Conservation (phyloP, 2,113 vertebrate species). For the Reinhardtius hippoglossoides region DNA sequence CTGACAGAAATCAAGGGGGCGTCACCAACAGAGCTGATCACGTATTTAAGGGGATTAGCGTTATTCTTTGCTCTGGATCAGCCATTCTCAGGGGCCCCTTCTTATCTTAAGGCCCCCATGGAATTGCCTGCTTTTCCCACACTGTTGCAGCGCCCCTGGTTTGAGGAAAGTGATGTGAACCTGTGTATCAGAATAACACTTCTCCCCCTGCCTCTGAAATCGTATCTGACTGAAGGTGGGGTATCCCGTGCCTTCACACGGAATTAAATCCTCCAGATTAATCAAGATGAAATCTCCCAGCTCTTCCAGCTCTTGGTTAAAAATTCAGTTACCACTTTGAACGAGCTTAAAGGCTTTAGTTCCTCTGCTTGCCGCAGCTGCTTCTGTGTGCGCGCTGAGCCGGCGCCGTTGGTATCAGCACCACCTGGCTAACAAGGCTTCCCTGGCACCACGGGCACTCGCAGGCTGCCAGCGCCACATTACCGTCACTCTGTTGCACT, state of each 20-base stretch:
- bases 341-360: slow-evolving; percentile 56
- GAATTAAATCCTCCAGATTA: not conserved
- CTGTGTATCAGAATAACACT: not conserved
- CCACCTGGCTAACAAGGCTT: slow-evolving; percentile 55
- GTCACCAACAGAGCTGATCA: no score
- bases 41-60: no score
- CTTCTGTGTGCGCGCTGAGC: slow-evolving; percentile 23
- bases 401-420: slow-evolving; percentile 28
- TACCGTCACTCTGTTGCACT: slow-evolving; percentile 28
- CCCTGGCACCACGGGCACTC: slow-evolving; percentile 27
- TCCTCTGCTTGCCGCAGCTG: slow-evolving; percentile 65
- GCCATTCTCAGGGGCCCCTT: no score
- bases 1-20: no score
- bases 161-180: no score
- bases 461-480: slow-evolving; percentile 34
- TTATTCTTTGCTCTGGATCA: no score
- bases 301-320: slow-evolving; percentile 12
- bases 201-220: not conserved
- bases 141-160: no score
- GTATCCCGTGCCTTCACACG: not conserved
- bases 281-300: slow-evolving; percentile 6
- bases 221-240: not conserved
- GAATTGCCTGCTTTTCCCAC: no score
- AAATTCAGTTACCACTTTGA: slow-evolving; percentile 43
- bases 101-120: no score